These are phyloP conservation scores for Lepidochitona cinerea DNA, from an alignment of 2,888 invertebrate species.

Conservation along the genomic window DNA sequence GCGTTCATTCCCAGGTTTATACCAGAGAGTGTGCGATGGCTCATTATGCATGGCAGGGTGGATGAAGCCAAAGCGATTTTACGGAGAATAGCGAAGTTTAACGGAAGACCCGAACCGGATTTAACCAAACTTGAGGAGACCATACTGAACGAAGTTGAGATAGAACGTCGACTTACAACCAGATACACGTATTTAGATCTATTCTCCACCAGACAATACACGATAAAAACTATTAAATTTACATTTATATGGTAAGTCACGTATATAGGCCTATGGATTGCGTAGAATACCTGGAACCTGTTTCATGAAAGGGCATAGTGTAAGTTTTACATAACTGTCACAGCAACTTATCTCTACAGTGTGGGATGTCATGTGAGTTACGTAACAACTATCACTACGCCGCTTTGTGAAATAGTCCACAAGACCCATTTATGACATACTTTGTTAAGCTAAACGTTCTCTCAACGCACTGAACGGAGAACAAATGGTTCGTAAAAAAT, in stretches of 20 bases:
- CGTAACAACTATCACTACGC: no score
- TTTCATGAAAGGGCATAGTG: no score
- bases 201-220: not conserved
- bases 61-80: constrained; percentile 32
- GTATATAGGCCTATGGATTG: no score
- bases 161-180: constrained; percentile 8
- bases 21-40: constrained; percentile 45
- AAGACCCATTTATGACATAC: no score
- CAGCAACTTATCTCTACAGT: no score
- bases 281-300: no score
- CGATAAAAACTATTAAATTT: constrained; percentile 19
- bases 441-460: no score
- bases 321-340: no score
- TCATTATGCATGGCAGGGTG: constrained; percentile 28
- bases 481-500: no score
- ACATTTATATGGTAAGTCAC: constrained; percentile 31
- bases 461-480: no score
- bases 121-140: constrained; percentile 14
- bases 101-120: constrained; percentile 22
- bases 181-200: not conserved
- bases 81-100: constrained; percentile 28
- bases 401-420: no score
- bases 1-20: constrained; percentile 35
- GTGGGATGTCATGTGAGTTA: no score
- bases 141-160: constrained; percentile 10